Evolutionary conservation across 1,140 invertebrate genomes (phyloP).

Genomic region (Euwallacea similis): DNA sequence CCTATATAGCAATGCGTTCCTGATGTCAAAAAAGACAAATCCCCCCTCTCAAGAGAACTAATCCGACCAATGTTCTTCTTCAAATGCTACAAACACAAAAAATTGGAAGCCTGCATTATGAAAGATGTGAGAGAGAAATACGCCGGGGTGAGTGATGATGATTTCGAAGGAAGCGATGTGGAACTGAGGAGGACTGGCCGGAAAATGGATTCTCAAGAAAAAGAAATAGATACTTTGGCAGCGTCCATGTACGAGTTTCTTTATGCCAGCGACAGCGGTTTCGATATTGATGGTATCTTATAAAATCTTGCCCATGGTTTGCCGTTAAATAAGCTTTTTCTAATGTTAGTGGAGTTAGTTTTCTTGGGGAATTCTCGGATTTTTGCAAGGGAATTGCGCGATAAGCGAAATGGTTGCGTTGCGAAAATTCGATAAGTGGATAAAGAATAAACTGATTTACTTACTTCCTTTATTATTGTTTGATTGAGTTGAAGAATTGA

Average conservation of each 20-base stretch:
- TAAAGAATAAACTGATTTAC: not conserved
- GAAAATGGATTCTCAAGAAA: slow-evolving; percentile 49
- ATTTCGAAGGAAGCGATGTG: slow-evolving; percentile 58
- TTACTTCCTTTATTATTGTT: not conserved
- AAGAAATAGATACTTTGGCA: slow-evolving; percentile 59
- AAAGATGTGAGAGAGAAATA: slow-evolving; percentile 67
- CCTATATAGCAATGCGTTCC: slow-evolving; percentile 66
- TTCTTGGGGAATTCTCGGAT: slow-evolving; percentile 40
- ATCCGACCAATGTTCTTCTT: slow-evolving; percentile 70
- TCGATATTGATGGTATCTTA: slow-evolving; percentile 59
- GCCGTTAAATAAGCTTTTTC: slow-evolving; percentile 41
- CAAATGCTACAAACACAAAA: slow-evolving; percentile 71
- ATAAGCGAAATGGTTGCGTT: slow-evolving; percentile 41
- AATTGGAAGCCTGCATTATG: slow-evolving; percentile 69
- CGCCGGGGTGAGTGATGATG: slow-evolving; percentile 56
- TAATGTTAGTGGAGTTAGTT: slow-evolving; percentile 8
- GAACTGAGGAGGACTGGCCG: slow-evolving; percentile 58
- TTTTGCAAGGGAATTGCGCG: slow-evolving; percentile 46
- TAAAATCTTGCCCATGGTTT: slow-evolving; percentile 50
- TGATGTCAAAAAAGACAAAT: slow-evolving; percentile 62
- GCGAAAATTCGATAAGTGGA: slow-evolving; percentile 47
- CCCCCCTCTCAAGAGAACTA: slow-evolving; percentile 62
- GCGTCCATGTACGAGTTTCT: slow-evolving; percentile 62
- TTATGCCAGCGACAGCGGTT: slow-evolving; percentile 55
- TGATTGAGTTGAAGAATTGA: not conserved